Evolutionary conservation across 1,140 invertebrate genomes (phyloP), one percentile per base, ranked within the genome.

Genomic region (Phenacoccus solenopsis): DNA sequence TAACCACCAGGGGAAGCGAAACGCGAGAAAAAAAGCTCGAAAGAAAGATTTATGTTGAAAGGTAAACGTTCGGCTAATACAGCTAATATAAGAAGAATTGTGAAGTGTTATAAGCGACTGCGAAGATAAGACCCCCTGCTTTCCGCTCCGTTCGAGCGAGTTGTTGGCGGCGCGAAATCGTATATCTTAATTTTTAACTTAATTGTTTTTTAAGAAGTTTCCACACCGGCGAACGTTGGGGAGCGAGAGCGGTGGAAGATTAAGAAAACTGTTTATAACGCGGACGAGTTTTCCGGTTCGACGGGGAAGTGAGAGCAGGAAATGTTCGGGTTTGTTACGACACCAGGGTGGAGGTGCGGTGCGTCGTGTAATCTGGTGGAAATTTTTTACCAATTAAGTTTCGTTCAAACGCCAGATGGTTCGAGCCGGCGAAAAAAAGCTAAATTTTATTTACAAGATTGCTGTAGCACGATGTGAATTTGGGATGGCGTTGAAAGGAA

Each of bases 131-230:
- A 49, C 2, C 12, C 16, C 12, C 12, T 32, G 30, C n/a, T n/a
- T 7, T 32, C 38, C 38, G 38, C 13, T 4, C 4, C n/a, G n/a
- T n/a, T 5, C 38, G 38, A n/a, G 16, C 5, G 38, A 9, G 38
- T 3, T 16, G 16, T 16, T 49, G 38, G 16, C 5, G 38, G 38
- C 38, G 38, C 38, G 38, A 49, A 49, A 49, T 49, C 38, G 38
- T 49, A 49, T 49, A 49, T 49, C 38, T 49, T 49, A 49, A 49
- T 49, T 49, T 49, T 49, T 49, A 49, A 49, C 38, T 49, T 49
- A 49, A 49, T 49, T 49, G 38, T 49, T 49, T 49, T 49, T 49
- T 49, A 16, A 49, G 38, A 49, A 49, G 5, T 49, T 49, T 9
- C 2, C 38, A 16, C 38, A 10, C 20, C 38, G 13, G 38, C 2